These are phyloP conservation scores for Phataginus tetradactyla DNA, from an alignment of 2,797 vertebrate genomes.

Conservation along the genomic window DNA sequence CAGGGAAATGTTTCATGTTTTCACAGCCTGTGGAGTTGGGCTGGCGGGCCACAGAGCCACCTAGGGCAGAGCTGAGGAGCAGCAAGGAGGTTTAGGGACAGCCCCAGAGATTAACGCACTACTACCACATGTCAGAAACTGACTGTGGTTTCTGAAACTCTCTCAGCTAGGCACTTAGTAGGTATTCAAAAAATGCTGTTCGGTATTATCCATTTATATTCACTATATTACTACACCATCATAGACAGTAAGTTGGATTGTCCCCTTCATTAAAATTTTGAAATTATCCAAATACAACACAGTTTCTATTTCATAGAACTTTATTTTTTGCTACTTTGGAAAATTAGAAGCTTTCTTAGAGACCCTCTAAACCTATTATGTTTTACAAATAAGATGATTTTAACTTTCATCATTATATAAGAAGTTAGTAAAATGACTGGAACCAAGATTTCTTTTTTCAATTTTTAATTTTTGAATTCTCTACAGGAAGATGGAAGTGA, in stretches of 20 bases:
- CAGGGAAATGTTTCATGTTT: not conserved
- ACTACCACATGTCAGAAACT: not conserved
- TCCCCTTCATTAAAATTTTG: not conserved
- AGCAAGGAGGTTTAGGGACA: not conserved
- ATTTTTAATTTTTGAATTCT: constrained; percentile 36
- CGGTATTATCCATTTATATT: not conserved
- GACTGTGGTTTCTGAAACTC: not conserved
- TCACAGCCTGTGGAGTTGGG: not conserved
- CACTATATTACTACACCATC: not conserved
- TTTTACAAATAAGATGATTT: not conserved
- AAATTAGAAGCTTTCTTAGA: constrained; percentile 15
- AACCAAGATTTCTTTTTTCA: not conserved
- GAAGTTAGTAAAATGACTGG: constrained; percentile 32
- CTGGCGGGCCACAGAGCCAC: not conserved
- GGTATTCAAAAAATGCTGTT: not conserved
- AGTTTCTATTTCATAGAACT: not conserved
- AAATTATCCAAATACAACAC: constrained; percentile 35
- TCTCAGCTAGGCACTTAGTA: not conserved
- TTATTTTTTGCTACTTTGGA: not conserved
- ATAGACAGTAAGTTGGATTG: not conserved
- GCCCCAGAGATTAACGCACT: not conserved
- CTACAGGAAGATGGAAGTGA: constrained; percentile 59
- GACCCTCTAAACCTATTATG: not conserved
- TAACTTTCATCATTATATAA: not conserved
- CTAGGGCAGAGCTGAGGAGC: not conserved